A percentile compares a stretch with the other conserved stretches of the same genome.
Conservation (phyloP, 2,888 invertebrate species). For the Parasteatoda lunata region DNA sequence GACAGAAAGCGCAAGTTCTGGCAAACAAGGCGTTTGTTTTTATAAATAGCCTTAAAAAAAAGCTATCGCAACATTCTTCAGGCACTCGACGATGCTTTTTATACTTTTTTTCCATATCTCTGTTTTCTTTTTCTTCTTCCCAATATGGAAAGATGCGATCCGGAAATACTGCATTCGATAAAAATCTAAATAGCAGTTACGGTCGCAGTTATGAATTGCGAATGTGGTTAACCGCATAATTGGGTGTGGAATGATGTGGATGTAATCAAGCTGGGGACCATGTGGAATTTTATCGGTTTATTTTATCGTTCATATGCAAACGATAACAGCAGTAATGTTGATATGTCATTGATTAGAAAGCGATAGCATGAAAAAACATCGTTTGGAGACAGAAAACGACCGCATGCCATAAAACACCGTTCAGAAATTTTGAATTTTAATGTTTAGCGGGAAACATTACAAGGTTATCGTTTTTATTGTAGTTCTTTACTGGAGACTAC, state of each 20-base stretch:
- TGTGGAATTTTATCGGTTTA: not conserved
- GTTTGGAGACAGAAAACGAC: too few relatives aligned
- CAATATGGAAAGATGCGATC: constrained; percentile 7
- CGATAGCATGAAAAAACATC: too few relatives aligned
- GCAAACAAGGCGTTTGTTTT: constrained; percentile 39
- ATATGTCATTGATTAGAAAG: too few relatives aligned
- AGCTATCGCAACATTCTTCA: constrained; percentile 10
- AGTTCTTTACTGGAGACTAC: too few relatives aligned
- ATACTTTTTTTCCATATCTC: not conserved
- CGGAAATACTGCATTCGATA: constrained; percentile 31
- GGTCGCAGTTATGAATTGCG: constrained; percentile 9
- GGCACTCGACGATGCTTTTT: not conserved
- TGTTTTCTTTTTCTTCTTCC: not conserved
- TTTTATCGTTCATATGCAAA: not conserved
- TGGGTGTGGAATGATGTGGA: not conserved
- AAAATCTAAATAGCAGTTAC: constrained; percentile 8
- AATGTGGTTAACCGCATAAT: constrained; percentile 15
- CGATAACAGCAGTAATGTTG: too few relatives aligned
- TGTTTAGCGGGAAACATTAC: too few relatives aligned
- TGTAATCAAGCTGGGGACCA: not conserved
- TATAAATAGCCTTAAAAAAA: constrained; percentile 36
- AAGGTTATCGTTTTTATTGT: too few relatives aligned
- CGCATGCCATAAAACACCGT: too few relatives aligned
- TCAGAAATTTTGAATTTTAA: too few relatives aligned
- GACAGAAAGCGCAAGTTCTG: not conserved